phyloP scores from a whole-genome alignment of 2,888 invertebrate species.

The Chydorus sphaericus region DNA sequence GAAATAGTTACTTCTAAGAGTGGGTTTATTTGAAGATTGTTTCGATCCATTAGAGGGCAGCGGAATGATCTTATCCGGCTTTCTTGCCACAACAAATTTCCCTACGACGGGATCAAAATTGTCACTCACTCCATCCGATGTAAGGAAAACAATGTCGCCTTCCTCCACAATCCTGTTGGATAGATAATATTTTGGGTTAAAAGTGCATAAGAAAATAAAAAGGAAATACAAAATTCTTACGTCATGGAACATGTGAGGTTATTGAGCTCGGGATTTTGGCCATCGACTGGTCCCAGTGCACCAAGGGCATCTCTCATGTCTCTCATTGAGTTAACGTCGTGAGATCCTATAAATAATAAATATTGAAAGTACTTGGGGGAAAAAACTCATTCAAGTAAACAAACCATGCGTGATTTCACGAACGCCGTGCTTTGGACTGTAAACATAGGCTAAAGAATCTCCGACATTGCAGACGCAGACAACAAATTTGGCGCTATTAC shows the following conservation, averaged over 20 bases:
- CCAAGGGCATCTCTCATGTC: constrained; percentile 82
- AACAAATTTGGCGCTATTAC: constrained; percentile 39
- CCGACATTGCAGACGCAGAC: constrained; percentile 81
- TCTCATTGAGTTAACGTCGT: constrained; percentile 63
- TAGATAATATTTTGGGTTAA: too few species aligned
- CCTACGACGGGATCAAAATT: constrained; percentile 86
- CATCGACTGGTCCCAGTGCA: constrained; percentile 74
- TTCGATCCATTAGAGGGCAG: constrained; percentile 22
- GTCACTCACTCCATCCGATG: constrained; percentile 79
- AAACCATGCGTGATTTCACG: constrained; percentile 62
- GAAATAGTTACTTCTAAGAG: constrained; percentile 3
- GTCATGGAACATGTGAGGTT: constrained; percentile 75
- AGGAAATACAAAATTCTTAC: too few species aligned
- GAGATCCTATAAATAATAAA: too few species aligned
- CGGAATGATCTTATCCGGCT: constrained; percentile 22
- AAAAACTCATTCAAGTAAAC: background rate
- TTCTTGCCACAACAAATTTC: constrained; percentile 47
- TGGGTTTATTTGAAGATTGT: background rate
- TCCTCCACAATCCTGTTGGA: constrained; percentile 56
- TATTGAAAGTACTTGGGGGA: too few species aligned
- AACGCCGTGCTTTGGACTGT: constrained; percentile 57
- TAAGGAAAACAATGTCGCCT: constrained; percentile 71
- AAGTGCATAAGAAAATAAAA: too few species aligned
- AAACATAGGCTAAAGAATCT: constrained; percentile 76
- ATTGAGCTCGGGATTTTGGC: constrained; percentile 65